A percentile compares a stretch with the other conserved stretches of the same genome.
Evolutionary conservation across 2,113 vertebrate genomes (phyloP).

Genomic region (Anoura caudifer): DNA sequence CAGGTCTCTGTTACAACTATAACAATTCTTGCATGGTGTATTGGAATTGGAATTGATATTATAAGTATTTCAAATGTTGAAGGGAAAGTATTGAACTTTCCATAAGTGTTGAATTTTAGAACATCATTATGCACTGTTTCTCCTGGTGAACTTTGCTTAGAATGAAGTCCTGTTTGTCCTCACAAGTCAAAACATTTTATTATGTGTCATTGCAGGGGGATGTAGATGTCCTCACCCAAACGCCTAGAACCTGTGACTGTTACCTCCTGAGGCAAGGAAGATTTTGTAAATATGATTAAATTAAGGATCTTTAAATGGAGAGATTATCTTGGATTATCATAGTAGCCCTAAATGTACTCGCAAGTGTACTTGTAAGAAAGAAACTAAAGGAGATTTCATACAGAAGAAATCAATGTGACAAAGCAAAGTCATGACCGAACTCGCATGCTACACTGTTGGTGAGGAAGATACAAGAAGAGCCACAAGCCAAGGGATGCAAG

Average conservation of each 20-base stretch:
- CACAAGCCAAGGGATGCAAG: not conserved
- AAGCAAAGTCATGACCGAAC: not conserved
- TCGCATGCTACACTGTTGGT: not conserved
- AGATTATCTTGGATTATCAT: not conserved
- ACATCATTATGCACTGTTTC: not conserved
- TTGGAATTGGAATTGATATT: not conserved
- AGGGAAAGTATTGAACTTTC: not conserved
- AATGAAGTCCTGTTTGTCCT: not conserved
- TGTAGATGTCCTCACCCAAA: not conserved
- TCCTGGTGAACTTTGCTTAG: not conserved
- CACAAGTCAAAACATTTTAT: not conserved
- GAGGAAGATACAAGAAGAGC: not conserved
- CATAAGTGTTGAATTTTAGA: not conserved
- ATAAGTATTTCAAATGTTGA: not conserved
- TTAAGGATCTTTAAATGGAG: not conserved
- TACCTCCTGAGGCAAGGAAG: not conserved
- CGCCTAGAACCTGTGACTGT: not conserved
- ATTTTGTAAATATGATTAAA: not conserved
- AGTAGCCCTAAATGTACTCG: not conserved
- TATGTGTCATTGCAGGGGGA: not conserved
- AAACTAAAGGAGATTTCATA: not conserved
- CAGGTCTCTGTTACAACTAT: not conserved
- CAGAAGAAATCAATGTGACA: not conserved
- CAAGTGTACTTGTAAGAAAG: not conserved
- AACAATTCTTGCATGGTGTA: not conserved